Evolutionary conservation across 2,797 vertebrate genomes (phyloP), one percentile per base, ranked within the genome.

Genomic region (Neoniphon sammara): DNA sequence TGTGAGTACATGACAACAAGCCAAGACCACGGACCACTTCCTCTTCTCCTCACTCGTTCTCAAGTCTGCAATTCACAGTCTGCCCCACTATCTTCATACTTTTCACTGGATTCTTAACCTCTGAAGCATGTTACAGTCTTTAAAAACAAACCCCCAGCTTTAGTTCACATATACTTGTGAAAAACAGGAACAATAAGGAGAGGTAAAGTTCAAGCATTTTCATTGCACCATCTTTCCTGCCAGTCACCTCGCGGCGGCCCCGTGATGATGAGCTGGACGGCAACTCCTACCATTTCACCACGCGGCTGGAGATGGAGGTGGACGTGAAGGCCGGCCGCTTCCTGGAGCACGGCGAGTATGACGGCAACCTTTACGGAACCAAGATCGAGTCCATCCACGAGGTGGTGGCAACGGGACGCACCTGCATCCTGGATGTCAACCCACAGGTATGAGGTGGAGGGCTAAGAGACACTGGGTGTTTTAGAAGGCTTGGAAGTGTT

Each of bases 381-480:
- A 99, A 98, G 92, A 99, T 99, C 0, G 95, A 98, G 78, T 98
- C 97, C 81, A 98, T 99, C 83, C 96, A 97, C 30, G 96, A 97
- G 89, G 98, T 98, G 87, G 96, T 98, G 82, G 91, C 93, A 72
- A 94, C 95, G 0, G 96, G 96, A 76, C 93, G 96, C 68, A 98
- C 96, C 58, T 99, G 98, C 90, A 99, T 99, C 89, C 94, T 99
- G 87, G 97, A 99, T 0, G 97, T 99, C 76, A 98, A 99, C 91
- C 97, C 98, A 25, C 98, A 99, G 95, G 98, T 97, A n/a, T 23
- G 30, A 70, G 20, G 4, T 4, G 9, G 11, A 59, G 36, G 11
- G 20, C 7, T 34, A 5, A 39, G 9, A 44, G n/a, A n/a, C n/a
- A n/a, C n/a, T n/a, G n/a, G n/a, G 30, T 31, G 18, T 18, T n/a